Base-by-base conservation (phyloP, 2,888 invertebrate genomes). In the Agrochola lota region DNA sequence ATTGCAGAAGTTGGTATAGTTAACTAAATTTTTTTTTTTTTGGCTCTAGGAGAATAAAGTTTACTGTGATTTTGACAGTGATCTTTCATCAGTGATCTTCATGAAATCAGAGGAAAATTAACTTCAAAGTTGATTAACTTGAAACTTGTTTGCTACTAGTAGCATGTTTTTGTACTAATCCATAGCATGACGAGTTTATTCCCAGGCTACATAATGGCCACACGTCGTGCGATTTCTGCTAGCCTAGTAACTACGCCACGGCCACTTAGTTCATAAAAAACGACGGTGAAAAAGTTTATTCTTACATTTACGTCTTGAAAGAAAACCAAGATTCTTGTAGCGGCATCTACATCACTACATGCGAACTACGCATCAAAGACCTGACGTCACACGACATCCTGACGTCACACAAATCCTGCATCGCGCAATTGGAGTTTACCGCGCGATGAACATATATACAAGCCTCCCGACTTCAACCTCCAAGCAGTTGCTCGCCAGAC, bases 181-280 rank as follows among this genome's bases (percentile, higher is more conserved):
- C 7, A 6, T 11, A 17, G 40, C 12, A 26, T 43, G 7, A 11
- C n/a, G 20, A n/a, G 11, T 12, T 4, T 20, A 20, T 55, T 67
- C 35, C 17, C 35, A 17, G 62, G 60, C 23, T 30, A 67, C 30
- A 43, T 55, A 69, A 43, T 26, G 26, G 7, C 11, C 23, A 49
- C 11, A n/a, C 46, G 12, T 71, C 30, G 46, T 72, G 20, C 20
- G 9, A 59, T 59, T 74, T 46, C 73, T 73, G 57, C 20, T 35
- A 12, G 43, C 57, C 55, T n/a, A 46, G 43, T 72, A 46, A 57
- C 12, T 43, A 11, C 11, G 1, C 23, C n/a, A 43, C 17, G n/a
- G 0, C n/a, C 57, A 46, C 17, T 30, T 20, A 30, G 15, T 30
- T 30, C 43, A 46, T 63, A 67, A 71, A 71, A 40, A 11, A 23